phyloP scores from a whole-genome alignment of 2,113 vertebrate species.

The Benitochromis conjunctus region DNA sequence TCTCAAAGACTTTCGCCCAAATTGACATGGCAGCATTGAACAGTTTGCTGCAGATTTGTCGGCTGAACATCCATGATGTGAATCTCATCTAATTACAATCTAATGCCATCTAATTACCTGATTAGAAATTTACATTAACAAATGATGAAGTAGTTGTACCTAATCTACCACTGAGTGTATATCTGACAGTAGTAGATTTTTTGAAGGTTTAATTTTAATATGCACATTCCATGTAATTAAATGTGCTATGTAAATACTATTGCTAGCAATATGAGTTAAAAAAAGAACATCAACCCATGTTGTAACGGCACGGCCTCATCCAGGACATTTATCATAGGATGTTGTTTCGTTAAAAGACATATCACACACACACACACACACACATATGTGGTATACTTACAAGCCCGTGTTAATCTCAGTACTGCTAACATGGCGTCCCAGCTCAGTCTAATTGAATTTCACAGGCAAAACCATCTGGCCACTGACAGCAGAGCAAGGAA shows the following conservation, averaged over 20 bases:
- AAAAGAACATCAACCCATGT: neutral
- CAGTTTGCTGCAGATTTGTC: neutral
- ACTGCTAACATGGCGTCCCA: neutral
- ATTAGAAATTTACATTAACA: neutral
- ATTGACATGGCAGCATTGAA: neutral
- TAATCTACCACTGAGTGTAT: neutral
- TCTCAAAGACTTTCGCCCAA: neutral
- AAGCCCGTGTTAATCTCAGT: neutral
- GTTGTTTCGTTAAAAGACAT: neutral
- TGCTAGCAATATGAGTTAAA: neutral
- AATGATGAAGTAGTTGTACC: neutral
- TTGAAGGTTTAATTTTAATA: neutral
- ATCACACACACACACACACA: neutral
- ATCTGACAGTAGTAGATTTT: neutral
- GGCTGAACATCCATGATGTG: neutral
- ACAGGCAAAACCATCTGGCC: slow-evolving; percentile 52
- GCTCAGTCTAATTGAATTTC: slow-evolving; percentile 49
- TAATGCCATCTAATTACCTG: neutral
- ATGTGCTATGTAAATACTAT: neutral
- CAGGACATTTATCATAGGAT: neutral
- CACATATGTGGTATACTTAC: neutral
- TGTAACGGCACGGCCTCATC: neutral
- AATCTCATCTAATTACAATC: too few species aligned
- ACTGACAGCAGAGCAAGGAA: slow-evolving; percentile 37
- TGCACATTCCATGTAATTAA: neutral